Conservation (phyloP, 2,113 vertebrate species). For the Stercorarius parasiticus region DNA sequence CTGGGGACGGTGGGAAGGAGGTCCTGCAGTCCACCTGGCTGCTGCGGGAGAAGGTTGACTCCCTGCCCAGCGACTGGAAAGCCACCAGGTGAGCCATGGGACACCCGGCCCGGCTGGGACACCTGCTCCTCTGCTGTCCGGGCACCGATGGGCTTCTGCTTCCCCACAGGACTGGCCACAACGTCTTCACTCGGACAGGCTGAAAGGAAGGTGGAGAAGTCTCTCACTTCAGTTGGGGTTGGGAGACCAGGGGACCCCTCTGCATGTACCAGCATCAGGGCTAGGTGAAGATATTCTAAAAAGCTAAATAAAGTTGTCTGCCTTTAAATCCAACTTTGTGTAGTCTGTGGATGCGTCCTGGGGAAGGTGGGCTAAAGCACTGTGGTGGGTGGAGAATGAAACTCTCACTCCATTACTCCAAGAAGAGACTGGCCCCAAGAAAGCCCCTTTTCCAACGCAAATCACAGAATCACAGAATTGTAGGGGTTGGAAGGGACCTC, state of each 20-base stretch:
- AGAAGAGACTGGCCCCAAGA: not conserved
- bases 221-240: rapidly evolving
- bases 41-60: not conserved
- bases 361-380: not conserved
- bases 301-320: rapidly evolving
- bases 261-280: not conserved
- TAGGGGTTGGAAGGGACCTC: too few species aligned
- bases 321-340: not conserved
- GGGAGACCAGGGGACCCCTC: rapidly evolving
- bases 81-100: constrained; percentile 18
- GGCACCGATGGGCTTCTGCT: not conserved
- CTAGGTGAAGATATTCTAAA: rapidly evolving
- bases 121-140: rapidly evolving
- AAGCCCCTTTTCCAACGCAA: not conserved
- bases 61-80: rapidly evolving
- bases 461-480: too few species aligned
- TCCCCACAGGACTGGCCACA: not conserved
- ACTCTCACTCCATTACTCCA: not conserved
- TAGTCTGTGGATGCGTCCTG: not conserved
- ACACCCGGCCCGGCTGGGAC: rapidly evolving
- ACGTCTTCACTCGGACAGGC: not conserved
- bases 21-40: constrained; percentile 30
- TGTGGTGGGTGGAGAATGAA: rapidly evolving
- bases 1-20: rapidly evolving
- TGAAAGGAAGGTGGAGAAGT: not conserved